Base-by-base conservation (phyloP, 2,113 vertebrate genomes). In the Empidonax alnorum region DNA sequence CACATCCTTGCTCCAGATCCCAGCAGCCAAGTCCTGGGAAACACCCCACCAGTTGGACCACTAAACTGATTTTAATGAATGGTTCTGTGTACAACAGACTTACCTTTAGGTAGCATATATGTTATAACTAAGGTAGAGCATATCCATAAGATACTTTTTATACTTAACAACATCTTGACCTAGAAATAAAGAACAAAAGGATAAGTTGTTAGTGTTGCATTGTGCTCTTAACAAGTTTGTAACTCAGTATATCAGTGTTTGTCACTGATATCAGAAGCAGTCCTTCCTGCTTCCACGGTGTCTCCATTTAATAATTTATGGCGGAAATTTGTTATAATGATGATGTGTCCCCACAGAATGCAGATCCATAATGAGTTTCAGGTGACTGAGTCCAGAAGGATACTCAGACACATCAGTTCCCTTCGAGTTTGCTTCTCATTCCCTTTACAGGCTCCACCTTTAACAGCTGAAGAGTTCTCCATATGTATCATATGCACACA, bases 61-160 rank as follows among this genome's bases (percentile, higher is more conserved):
- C 15, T 66, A n/a, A 84, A 78, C 7, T 14, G 4, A 49, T 50
- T 84, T 81, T 30, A 79, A 15, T n/a, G n/a, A 84, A 33, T 23
- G 10, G 41, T 39, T 58, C 20, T 37, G 5, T 10, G 18, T 28
- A 22, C 27, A 63, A 58, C 25, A 87, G 63, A 96, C 98, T 98
- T 97, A 98, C 98, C 98, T 98, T 97, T 95, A 87, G 86, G 97
- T 66, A 97, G 93, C 62, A 94, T 97, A n/a, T 95, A 84, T 39
- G 97, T 98, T 97, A 98, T 95, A 95, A 97, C 97, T 88, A 98
- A 98, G 0, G 98, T 96, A 83, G 97, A 99, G 88, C 92, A 99
- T 83, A 99, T 98, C 99, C 99, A 99, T 96, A 99, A 98, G 97
- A 99, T 97, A 87, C 98, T 98, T 96, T 98, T 99, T 97, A 99